Evolutionary conservation across 2,797 vertebrate species (phyloP), one percentile per base, ranked within the genome.

Genomic region (Enteromius fasciolatus): DNA sequence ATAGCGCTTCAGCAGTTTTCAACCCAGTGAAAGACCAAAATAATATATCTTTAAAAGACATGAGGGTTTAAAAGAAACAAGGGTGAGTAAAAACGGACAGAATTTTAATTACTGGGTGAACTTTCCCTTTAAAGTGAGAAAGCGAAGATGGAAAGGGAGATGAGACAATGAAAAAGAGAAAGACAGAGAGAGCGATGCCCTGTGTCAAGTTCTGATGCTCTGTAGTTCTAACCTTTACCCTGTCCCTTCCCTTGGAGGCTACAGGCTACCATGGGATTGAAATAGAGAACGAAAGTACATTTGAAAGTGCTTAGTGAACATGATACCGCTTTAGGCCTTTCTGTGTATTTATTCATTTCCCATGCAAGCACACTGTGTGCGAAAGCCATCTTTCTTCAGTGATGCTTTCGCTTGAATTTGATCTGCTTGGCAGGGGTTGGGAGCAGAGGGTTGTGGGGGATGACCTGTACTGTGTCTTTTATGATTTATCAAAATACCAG

Each of bases 171-270:
- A 69, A 81, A 86, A 74, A 77, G 63, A 86, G 46, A 83, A 64
- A 82, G 79, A 85, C 68, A 44, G 57, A 86, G 44, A 81, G 70
- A 84, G 76, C 70, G 73, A 85, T 72, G 84, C 54, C 82, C 89
- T 90, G 91, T 92, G 92, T 94, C 92, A 95, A 92, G 93, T 94
- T 94, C 92, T 91, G 87, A 89, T 94, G 92, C 91, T 93, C 93
- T 89, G 93, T 89, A 92, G 90, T 90, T 87, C 83, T 94, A 95
- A 94, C 94, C 93, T 94, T 95, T 94, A 93, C 89, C 93, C 93
- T 92, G 89, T 89, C 92, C 90, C 92, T 90, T 94, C 91, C 92
- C 93, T 93, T 89, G 72, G 44, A 80, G 84, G 94, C 88, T 90
- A 93, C 92, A 89, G 85, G 91, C 94, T 92, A 94, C 93, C 91